A percentile compares a stretch with the other conserved stretches of the same genome.
phyloP scores from a whole-genome alignment of 2,113 vertebrate genomes.

The Pipra filicauda region DNA sequence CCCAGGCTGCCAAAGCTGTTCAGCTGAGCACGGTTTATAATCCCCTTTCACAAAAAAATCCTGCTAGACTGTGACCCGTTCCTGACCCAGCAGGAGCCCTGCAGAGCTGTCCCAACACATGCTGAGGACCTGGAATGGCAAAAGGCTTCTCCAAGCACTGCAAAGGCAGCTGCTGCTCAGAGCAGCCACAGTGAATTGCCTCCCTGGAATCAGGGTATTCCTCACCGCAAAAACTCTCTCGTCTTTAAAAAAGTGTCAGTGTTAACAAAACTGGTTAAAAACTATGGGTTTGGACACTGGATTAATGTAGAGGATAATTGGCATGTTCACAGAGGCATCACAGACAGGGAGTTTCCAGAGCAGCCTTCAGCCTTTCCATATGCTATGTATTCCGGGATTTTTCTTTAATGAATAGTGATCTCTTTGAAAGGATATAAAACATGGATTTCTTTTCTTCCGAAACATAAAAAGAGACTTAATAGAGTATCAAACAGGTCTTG shows the following conservation, averaged over 20 bases:
- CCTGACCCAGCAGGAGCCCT: background rate
- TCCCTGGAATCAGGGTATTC: background rate
- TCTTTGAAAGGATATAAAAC: background rate
- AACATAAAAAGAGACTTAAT: background rate
- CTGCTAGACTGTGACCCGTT: background rate
- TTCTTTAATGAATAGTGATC: background rate
- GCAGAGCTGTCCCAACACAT: background rate
- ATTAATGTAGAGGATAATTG: background rate
- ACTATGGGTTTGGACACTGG: background rate
- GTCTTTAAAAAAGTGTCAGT: background rate
- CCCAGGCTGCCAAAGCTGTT: background rate
- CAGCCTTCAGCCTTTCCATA: background rate
- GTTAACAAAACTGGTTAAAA: background rate
- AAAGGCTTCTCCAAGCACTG: background rate
- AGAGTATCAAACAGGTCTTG: background rate
- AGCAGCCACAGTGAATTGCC: background rate
- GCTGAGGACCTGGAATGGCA: background rate
- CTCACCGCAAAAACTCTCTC: background rate
- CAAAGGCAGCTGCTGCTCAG: background rate
- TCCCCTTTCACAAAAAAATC: background rate
- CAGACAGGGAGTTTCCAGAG: background rate
- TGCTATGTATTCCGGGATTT: fast-evolving
- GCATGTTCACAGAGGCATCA: background rate
- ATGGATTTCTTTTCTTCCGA: conserved; percentile 3
- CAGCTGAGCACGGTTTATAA: background rate